Conservation (phyloP, 2,797 vertebrate genomes). For the Pitangus sulphuratus region DNA sequence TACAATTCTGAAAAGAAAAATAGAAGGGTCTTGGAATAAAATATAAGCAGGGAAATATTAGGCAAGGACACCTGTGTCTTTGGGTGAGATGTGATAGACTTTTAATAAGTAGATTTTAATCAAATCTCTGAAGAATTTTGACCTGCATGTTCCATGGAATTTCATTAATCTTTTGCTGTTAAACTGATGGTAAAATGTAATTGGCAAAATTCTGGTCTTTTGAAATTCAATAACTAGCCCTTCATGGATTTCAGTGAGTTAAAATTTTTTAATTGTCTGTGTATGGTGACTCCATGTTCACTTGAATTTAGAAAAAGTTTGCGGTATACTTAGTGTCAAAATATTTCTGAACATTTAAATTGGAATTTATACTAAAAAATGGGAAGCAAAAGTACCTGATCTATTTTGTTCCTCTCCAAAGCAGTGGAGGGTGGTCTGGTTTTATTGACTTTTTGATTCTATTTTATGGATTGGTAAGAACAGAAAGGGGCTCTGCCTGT, state of each 20-base stretch:
- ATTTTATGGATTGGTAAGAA: background rate
- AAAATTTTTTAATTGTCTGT: background rate
- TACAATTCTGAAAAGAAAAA: background rate
- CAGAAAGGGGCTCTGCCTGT: background rate
- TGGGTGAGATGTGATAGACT: background rate
- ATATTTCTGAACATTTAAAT: background rate
- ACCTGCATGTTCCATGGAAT: background rate
- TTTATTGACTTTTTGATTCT: background rate
- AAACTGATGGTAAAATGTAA: background rate
- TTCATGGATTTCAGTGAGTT: background rate
- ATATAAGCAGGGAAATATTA: background rate
- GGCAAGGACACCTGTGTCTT: background rate
- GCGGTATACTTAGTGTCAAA: background rate
- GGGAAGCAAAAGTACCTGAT: background rate
- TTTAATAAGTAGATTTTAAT: background rate
- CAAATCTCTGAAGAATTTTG: background rate
- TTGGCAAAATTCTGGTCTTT: background rate
- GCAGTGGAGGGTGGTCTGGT: accelerated
- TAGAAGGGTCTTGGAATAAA: background rate
- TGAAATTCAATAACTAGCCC: background rate
- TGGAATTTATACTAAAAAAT: background rate
- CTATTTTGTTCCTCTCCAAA: background rate
- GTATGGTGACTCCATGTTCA: background rate
- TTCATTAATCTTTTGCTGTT: background rate
- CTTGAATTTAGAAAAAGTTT: background rate